A percentile compares a stretch with the other conserved stretches of the same genome.
These are phyloP conservation scores for Propithecus deckenii DNA, from an alignment of 2,797 vertebrate genomes.

Conservation along the genomic window DNA sequence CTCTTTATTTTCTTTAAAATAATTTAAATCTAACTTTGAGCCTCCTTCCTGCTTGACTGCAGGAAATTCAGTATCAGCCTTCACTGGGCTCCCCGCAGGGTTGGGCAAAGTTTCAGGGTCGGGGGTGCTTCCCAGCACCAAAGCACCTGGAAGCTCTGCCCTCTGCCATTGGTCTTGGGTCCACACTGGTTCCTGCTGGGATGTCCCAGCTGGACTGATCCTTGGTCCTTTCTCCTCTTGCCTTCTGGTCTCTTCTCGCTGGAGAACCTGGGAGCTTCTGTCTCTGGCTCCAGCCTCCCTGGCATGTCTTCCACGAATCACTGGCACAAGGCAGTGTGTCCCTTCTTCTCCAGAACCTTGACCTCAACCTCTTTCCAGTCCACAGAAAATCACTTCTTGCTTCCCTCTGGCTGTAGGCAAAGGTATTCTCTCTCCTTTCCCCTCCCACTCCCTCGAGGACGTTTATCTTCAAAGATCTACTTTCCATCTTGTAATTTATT, in stretches of 20 bases:
- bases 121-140: too few species aligned
- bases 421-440: not conserved
- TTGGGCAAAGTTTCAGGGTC: not conserved
- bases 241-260: not conserved
- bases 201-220: not conserved
- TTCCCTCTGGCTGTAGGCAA: not conserved
- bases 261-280: not conserved
- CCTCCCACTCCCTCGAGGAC: not conserved
- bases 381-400: not conserved
- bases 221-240: not conserved
- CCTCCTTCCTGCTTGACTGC: not conserved
- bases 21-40: not conserved
- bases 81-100: not conserved
- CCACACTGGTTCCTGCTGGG: not conserved
- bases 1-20: not conserved
- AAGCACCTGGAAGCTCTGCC: not conserved
- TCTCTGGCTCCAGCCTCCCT: not conserved
- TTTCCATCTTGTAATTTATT: not conserved
- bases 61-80: not conserved
- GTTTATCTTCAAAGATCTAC: not conserved
- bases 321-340: fast-evolving
- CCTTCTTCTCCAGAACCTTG: not conserved
- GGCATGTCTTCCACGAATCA: not conserved
- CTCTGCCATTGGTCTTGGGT: not conserved
- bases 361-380: not conserved